Percentiles rank a stretch among this genome's conserved stretches.
Evolutionary conservation across 2,888 invertebrate genomes (phyloP).

Genomic region (Heterodera filipjevi): DNA sequence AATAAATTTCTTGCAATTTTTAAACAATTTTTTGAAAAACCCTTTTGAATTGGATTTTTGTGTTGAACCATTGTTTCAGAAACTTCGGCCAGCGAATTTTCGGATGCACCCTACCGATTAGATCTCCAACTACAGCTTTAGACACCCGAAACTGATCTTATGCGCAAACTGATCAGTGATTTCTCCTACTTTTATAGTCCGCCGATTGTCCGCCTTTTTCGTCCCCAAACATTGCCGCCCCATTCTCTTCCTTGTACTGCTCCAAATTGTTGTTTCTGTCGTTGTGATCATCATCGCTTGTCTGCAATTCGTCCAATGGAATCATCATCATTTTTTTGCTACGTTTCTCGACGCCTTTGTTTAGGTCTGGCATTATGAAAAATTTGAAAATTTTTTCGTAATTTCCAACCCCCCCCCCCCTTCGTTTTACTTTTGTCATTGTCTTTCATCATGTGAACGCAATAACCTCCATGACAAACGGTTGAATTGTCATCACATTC

Average conservation of each 20-base stretch:
- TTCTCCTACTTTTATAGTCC: not conserved
- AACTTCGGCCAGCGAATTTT: too few species aligned
- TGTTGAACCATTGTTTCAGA: too few species aligned
- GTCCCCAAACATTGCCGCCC: not conserved
- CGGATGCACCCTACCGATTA: too few species aligned
- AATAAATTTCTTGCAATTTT: too few species aligned
- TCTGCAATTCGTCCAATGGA: not conserved
- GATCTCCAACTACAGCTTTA: too few species aligned
- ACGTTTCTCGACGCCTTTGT: not conserved
- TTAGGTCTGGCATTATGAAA: not conserved
- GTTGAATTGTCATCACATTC: slow-evolving; percentile 25
- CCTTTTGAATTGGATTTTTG: too few species aligned
- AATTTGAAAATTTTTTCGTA: not conserved
- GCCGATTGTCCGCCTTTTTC: not conserved
- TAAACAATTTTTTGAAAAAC: too few species aligned
- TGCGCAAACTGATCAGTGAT: not conserved
- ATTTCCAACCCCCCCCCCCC: not conserved
- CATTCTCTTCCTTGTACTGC: not conserved
- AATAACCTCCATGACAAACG: slow-evolving; percentile 24
- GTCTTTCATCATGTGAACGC: slow-evolving; percentile 13
- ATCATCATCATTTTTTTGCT: slow-evolving; percentile 22
- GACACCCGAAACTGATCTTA: too few species aligned
- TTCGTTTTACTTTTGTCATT: not conserved
- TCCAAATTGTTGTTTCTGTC: not conserved
- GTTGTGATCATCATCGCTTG: not conserved